Conservation (phyloP, 1,140 invertebrate species). For the Chionoecetes opilio region DNA sequence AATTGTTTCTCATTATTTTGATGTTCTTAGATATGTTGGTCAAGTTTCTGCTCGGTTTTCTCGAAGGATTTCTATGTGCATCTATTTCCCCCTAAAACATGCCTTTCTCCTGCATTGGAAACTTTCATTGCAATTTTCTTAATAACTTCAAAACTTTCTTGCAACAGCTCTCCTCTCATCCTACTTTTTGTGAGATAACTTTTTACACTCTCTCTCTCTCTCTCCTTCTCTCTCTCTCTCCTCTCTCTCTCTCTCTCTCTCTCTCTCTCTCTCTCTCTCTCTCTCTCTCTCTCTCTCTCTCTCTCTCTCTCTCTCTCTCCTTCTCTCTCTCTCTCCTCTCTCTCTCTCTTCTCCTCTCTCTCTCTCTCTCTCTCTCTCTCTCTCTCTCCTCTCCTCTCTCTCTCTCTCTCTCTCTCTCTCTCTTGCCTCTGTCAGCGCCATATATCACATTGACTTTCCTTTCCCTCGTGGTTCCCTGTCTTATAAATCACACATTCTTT, state of each 20-base stretch:
- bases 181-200: background rate
- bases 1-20: background rate
- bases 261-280: constrained; percentile 32
- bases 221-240: no score
- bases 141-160: no score
- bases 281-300: constrained; percentile 22
- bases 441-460: background rate
- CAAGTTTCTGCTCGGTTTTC: no score
- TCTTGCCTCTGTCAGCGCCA: background rate
- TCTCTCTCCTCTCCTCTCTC: constrained; percentile 32
- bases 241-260: no score
- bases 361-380: background rate
- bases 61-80: background rate
- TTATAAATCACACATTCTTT: background rate
- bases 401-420: constrained; percentile 59
- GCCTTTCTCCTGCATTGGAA: background rate
- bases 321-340: constrained; percentile 36
- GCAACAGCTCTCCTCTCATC: background rate
- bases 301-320: constrained; percentile 61
- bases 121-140: background rate
- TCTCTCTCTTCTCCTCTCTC: no score
- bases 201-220: background rate
- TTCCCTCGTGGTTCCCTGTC: background rate
- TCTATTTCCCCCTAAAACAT: background rate
- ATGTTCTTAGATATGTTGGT: no score